Percentiles rank a stretch among this genome's conserved stretches.
Evolutionary conservation across 1,140 invertebrate species (phyloP).

Genomic region (Macrotrachela quadricornifera): DNA sequence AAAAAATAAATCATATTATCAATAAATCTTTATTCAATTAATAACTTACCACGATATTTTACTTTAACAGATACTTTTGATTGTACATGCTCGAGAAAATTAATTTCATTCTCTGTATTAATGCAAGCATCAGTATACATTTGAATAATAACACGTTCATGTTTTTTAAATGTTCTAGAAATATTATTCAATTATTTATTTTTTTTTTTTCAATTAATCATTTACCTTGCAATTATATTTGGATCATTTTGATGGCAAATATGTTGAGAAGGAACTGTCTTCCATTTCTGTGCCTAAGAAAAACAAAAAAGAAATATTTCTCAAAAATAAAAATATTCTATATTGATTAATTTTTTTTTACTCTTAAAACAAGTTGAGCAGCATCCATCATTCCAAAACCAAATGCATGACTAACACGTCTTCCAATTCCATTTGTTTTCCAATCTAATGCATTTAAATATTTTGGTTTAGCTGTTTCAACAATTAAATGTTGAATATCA

Average conservation of each 20-base stretch:
- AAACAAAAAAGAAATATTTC: conserved; percentile 30
- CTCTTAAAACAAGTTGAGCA: conserved; percentile 40
- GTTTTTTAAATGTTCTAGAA: too few species aligned
- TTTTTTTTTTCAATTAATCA: too few species aligned
- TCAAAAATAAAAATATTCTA: too few species aligned
- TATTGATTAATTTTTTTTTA: conserved; percentile 66
- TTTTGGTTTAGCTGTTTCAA: conserved; percentile 54
- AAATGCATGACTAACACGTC: conserved; percentile 18
- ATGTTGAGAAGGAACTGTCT: conserved; percentile 13
- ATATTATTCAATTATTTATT: too few species aligned
- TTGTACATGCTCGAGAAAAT: conserved; percentile 80
- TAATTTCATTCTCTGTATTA: conserved; percentile 31
- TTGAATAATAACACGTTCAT: not conserved
- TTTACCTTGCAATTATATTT: too few species aligned
- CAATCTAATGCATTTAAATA: conserved; percentile 32
- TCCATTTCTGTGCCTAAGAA: conserved; percentile 20
- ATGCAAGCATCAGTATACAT: conserved; percentile 1
- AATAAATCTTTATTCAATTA: too few species aligned
- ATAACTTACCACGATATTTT: conserved; percentile 38
- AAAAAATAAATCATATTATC: too few species aligned
- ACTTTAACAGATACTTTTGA: conserved; percentile 21
- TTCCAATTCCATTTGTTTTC: conserved; percentile 23
- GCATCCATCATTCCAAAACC: conserved; percentile 29
- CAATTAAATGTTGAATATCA: conserved; percentile 84
- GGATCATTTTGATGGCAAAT: not conserved